A percentile compares a stretch with the other conserved stretches of the same genome.
Conservation (phyloP, 2,888 invertebrate species). For the Papilio demoleus region DNA sequence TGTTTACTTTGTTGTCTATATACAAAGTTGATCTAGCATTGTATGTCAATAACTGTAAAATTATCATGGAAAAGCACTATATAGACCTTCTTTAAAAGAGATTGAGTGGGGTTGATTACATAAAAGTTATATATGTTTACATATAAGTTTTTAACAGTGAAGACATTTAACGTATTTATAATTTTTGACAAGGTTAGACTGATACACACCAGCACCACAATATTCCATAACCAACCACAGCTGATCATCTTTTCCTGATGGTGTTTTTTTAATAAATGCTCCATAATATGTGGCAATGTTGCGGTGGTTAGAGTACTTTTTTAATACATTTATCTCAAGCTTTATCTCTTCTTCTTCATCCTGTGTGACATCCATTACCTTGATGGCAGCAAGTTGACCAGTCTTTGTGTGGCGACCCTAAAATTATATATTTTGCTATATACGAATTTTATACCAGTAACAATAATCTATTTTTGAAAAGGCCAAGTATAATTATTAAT, state of each 20-base stretch:
- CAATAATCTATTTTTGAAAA: background rate
- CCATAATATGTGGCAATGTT: slow-evolving; percentile 99
- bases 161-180: too few species aligned
- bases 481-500: background rate
- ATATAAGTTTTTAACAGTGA: too few species aligned
- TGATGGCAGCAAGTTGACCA: slow-evolving; percentile 99
- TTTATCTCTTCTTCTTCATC: slow-evolving; percentile 99
- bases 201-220: slow-evolving; percentile 93
- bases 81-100: too few species aligned
- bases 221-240: slow-evolving; percentile 99
- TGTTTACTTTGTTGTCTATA: too few species aligned
- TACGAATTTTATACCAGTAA: background rate
- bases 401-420: slow-evolving; percentile 99
- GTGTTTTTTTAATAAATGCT: slow-evolving; percentile 99
- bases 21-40: too few species aligned
- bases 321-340: slow-evolving; percentile 99
- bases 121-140: too few species aligned
- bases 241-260: slow-evolving; percentile 99
- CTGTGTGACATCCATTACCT: slow-evolving; percentile 99
- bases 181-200: slow-evolving; percentile 10
- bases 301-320: slow-evolving; percentile 99
- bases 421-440: slow-evolving; percentile 42
- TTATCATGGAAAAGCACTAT: too few species aligned
- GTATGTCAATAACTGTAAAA: too few species aligned
- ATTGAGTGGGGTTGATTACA: too few species aligned